A percentile compares a stretch with the other conserved stretches of the same genome.
These are phyloP conservation scores for Acipenser oxyrinchus DNA, from an alignment of 2,797 vertebrate genomes.

Conservation along the genomic window DNA sequence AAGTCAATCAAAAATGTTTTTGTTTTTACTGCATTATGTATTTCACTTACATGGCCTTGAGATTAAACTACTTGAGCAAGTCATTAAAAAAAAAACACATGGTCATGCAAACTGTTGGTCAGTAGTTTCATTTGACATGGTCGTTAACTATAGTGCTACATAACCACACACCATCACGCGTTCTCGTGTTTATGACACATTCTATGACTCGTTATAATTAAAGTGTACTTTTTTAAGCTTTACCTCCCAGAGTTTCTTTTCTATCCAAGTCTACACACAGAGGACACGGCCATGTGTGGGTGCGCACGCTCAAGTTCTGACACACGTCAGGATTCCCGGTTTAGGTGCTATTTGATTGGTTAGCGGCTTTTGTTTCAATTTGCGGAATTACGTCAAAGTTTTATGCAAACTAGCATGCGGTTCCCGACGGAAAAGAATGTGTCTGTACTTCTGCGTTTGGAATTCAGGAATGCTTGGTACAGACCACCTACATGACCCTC, in stretches of 20 bases:
- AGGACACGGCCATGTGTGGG: slow-evolving; percentile 12
- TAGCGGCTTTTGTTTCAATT: not conserved
- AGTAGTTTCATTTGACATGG: too few species aligned
- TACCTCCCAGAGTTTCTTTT: slow-evolving; percentile 6
- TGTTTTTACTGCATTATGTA: too few species aligned
- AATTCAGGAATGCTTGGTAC: too few species aligned
- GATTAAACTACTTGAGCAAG: not conserved
- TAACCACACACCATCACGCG: not conserved
- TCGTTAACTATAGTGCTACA: too few species aligned
- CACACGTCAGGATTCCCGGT: not conserved
- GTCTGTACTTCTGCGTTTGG: too few species aligned
- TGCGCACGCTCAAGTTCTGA: slow-evolving; percentile 4
- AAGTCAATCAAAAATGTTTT: too few species aligned
- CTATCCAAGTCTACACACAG: not conserved
- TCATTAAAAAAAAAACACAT: not conserved
- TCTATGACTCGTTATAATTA: too few species aligned
- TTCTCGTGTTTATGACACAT: not conserved
- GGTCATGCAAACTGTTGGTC: too few species aligned
- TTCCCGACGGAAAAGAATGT: too few species aligned
- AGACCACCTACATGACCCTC: too few species aligned
- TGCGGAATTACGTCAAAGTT: slow-evolving; percentile 2
- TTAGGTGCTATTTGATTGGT: slow-evolving; percentile 2
- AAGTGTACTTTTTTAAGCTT: not conserved
- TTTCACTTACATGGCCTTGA: too few species aligned
- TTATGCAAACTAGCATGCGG: not conserved